A percentile compares a stretch with the other conserved stretches of the same genome.
Conservation (phyloP, 1,140 invertebrate species). For the Trichogramma pretiosum region DNA sequence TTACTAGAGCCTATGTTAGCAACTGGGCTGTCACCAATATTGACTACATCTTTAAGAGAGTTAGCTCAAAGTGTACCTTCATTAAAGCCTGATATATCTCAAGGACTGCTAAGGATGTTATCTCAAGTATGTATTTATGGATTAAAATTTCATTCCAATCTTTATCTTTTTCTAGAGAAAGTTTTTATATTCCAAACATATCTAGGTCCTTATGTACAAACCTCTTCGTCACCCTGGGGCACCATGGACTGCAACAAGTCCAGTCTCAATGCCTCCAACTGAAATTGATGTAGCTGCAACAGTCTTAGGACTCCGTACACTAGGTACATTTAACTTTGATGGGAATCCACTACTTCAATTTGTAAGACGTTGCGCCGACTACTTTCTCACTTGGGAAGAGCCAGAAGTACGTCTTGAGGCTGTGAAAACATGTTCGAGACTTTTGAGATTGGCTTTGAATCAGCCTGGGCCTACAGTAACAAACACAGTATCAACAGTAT, state of each 20-base stretch:
- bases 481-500: conserved; percentile 78
- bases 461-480: conserved; percentile 68
- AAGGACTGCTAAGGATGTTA: conserved; percentile 80
- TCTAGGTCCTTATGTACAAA: conserved; percentile 75
- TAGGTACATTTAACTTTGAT: conserved; percentile 95
- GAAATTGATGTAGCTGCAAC: conserved; percentile 68
- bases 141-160: background rate
- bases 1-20: conserved; percentile 86
- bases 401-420: conserved; percentile 85
- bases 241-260: conserved; percentile 47
- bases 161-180: background rate
- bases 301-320: conserved; percentile 84
- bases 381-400: conserved; percentile 86
- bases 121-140: conserved; percentile 46
- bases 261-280: conserved; percentile 29
- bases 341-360: conserved; percentile 87
- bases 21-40: conserved; percentile 79
- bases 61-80: conserved; percentile 79
- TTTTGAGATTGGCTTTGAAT: conserved; percentile 72
- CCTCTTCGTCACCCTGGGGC: conserved; percentile 71
- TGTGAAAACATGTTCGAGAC: conserved; percentile 83
- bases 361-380: conserved; percentile 83
- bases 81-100: conserved; percentile 83
- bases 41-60: conserved; percentile 85
- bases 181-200: background rate